Evolutionary conservation across 1,140 invertebrate genomes (phyloP).

Genomic region (Micrasema minimum): DNA sequence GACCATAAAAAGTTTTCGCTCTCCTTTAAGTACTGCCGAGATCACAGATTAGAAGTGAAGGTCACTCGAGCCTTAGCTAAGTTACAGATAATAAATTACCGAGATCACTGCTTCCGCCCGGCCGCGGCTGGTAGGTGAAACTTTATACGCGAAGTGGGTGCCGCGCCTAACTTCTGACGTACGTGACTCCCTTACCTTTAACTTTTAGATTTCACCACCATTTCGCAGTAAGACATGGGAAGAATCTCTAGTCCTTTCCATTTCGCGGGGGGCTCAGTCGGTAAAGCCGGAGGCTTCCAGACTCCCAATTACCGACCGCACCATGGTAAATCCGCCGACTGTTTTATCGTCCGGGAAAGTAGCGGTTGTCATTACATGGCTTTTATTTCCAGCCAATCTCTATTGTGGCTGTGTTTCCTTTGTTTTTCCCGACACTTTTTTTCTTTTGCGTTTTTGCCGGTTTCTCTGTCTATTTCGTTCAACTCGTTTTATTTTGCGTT

Average conservation of each 20-base stretch:
- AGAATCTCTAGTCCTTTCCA: constrained; percentile 18
- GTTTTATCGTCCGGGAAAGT: constrained; percentile 43
- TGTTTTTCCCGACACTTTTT: constrained; percentile 42
- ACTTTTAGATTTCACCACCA: constrained; percentile 37
- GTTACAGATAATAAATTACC: constrained; percentile 41
- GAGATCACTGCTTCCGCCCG: constrained; percentile 25
- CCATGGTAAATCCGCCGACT: constrained; percentile 34
- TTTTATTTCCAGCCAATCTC: constrained; percentile 54
- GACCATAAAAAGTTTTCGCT: constrained; percentile 23
- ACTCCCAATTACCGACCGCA: constrained; percentile 28
- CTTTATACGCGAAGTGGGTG: constrained; percentile 13
- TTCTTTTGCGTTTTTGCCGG: constrained; percentile 24
- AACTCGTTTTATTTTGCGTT: constrained; percentile 52
- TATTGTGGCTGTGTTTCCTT: constrained; percentile 45
- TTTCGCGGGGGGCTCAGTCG: constrained; percentile 24
- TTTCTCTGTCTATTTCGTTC: constrained; percentile 39
- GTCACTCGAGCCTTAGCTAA: constrained; percentile 21
- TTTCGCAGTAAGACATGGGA: neutral
- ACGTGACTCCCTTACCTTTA: constrained; percentile 26
- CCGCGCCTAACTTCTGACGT: constrained; percentile 30
- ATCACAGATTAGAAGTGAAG: constrained; percentile 37
- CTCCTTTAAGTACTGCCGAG: constrained; percentile 9
- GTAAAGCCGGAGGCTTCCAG: constrained; percentile 34
- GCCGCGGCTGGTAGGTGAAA: neutral
- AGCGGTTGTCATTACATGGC: constrained; percentile 53